Percentiles rank a stretch among this genome's conserved stretches.
These are phyloP conservation scores for Oreochromis mossambicus DNA, from an alignment of 2,797 vertebrate species.

Conservation along the genomic window DNA sequence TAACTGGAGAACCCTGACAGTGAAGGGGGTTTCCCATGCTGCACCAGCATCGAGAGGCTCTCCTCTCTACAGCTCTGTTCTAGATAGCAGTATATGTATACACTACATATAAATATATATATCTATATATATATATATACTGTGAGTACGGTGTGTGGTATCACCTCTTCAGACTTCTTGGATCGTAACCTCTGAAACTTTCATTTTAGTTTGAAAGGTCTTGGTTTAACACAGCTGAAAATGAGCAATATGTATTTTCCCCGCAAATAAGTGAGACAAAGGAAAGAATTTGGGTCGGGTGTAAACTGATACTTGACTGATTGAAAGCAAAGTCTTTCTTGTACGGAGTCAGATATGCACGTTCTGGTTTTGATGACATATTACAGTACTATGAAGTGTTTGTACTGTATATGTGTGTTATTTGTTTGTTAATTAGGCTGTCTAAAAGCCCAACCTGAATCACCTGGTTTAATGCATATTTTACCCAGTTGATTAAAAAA, in stretches of 20 bases:
- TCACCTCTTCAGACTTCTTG: slow-evolving; percentile 64
- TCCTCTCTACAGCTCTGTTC: slow-evolving; percentile 67
- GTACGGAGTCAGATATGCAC: slow-evolving; percentile 82
- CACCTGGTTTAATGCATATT: slow-evolving; percentile 62
- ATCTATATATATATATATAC: slow-evolving; percentile 19
- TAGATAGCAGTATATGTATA: slow-evolving; percentile 52
- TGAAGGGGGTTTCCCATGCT: slow-evolving; percentile 67
- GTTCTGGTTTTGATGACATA: slow-evolving; percentile 66
- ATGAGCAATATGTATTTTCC: slow-evolving; percentile 77
- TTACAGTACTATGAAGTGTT: slow-evolving; percentile 58
- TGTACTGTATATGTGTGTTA: slow-evolving; percentile 55
- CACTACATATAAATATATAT: not conserved
- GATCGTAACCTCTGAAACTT: slow-evolving; percentile 65
- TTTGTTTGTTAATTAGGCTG: slow-evolving; percentile 51
- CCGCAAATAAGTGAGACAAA: slow-evolving; percentile 66
- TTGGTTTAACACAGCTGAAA: slow-evolving; percentile 64
- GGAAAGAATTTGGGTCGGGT: slow-evolving; percentile 59
- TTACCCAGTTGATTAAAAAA: slow-evolving; percentile 64
- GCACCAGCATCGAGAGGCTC: slow-evolving; percentile 77
- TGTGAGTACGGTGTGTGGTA: slow-evolving; percentile 52
- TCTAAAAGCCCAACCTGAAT: slow-evolving; percentile 56
- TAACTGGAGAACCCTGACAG: slow-evolving; percentile 66
- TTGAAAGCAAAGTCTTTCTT: slow-evolving; percentile 63
- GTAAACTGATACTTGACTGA: slow-evolving; percentile 68
- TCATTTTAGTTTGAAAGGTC: slow-evolving; percentile 52